Percentiles rank a stretch among this genome's conserved stretches.
Conservation (phyloP, 1,140 invertebrate species). For the Campoletis sonorensis region DNA sequence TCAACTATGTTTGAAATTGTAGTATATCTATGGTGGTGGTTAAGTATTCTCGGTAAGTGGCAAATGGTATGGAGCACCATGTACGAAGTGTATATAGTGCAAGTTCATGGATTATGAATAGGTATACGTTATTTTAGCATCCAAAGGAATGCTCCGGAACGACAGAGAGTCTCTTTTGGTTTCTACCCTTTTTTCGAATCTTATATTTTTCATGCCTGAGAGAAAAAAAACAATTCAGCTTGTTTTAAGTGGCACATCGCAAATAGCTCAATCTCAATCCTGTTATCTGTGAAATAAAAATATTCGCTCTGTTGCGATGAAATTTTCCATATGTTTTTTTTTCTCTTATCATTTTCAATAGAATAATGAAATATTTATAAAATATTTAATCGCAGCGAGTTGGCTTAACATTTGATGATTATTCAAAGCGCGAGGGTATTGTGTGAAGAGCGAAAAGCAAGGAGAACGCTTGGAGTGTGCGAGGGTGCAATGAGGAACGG, state of each 20-base stretch:
- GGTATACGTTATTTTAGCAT: background rate
- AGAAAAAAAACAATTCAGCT: background rate
- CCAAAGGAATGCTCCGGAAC: background rate
- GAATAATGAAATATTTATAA: conserved; percentile 4
- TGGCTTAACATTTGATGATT: conserved; percentile 1
- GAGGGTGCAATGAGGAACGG: background rate
- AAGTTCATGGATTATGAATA: background rate
- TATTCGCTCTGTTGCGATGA: background rate
- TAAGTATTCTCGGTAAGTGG: too few species aligned
- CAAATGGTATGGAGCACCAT: too few species aligned
- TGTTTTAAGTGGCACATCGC: background rate
- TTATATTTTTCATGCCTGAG: background rate
- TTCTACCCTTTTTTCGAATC: too few species aligned
- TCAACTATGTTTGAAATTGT: background rate
- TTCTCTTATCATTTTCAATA: background rate
- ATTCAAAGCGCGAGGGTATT: background rate
- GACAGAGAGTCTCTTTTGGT: background rate
- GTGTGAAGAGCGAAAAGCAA: conserved; percentile 2
- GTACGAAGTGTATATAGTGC: too few species aligned
- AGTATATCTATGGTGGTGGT: background rate
- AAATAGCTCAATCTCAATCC: background rate
- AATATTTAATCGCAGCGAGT: background rate
- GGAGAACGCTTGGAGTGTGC: background rate
- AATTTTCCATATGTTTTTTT: background rate
- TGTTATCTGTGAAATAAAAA: background rate